A percentile compares a stretch with the other conserved stretches of the same genome.
phyloP scores from a whole-genome alignment of 2,113 vertebrate species.

The Bolborhynchus lineola region DNA sequence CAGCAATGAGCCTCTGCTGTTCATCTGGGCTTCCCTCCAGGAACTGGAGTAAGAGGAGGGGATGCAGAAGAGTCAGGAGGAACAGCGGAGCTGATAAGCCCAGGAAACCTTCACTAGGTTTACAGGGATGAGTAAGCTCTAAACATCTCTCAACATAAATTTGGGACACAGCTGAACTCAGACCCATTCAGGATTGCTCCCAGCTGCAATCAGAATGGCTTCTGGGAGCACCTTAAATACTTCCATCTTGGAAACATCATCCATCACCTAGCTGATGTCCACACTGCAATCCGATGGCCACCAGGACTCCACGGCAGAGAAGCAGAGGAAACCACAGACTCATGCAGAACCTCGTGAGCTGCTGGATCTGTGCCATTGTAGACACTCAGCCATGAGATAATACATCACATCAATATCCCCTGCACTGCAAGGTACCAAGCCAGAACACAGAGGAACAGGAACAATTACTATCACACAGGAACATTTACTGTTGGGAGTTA shows the following conservation, averaged over 20 bases:
- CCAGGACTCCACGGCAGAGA: background rate
- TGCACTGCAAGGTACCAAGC: background rate
- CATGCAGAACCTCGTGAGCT: background rate
- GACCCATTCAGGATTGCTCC: background rate
- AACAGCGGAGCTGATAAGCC: background rate
- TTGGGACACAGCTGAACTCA: rapidly evolving
- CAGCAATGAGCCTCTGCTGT: background rate
- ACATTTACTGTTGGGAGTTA: background rate
- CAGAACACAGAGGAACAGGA: background rate
- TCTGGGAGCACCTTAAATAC: background rate
- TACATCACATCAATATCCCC: background rate
- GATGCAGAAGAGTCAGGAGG: background rate
- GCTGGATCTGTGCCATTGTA: background rate
- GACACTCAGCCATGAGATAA: background rate
- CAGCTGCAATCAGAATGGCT: background rate
- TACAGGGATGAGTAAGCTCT: background rate
- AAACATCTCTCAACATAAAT: background rate
- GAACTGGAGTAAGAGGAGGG: background rate
- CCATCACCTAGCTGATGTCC: background rate
- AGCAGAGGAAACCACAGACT: background rate
- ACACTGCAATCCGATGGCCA: background rate
- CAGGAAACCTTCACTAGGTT: background rate
- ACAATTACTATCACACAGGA: background rate
- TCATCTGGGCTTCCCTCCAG: background rate
- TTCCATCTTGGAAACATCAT: background rate